Conservation (phyloP, 2,888 invertebrate genomes). For the Myathropa florea region DNA sequence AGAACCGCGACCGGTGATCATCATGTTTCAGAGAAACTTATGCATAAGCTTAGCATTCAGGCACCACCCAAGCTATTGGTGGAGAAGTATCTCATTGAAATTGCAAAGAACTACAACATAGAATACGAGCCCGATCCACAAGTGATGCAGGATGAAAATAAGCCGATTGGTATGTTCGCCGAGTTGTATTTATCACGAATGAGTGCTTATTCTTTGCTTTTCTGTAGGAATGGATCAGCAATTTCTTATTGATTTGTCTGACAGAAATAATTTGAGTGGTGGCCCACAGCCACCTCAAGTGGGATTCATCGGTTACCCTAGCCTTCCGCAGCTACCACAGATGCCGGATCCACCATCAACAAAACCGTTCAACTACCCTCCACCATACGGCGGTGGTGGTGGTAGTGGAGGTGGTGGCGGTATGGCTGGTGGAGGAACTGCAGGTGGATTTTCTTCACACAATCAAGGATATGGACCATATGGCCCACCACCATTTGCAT, state of each 20-base stretch:
- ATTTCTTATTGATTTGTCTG: slow-evolving; percentile 85
- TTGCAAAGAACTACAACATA: slow-evolving; percentile 96
- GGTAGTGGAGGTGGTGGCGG: slow-evolving; percentile 81
- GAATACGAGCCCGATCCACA: slow-evolving; percentile 97
- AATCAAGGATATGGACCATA: slow-evolving; percentile 66
- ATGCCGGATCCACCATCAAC: slow-evolving; percentile 82
- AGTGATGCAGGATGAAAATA: slow-evolving; percentile 88
- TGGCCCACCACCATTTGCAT: slow-evolving; percentile 79
- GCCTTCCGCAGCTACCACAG: slow-evolving; percentile 85
- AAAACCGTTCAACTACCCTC: slow-evolving; percentile 86
- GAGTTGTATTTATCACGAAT: neutral
- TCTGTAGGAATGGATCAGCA: slow-evolving; percentile 84
- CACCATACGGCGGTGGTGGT: slow-evolving; percentile 79
- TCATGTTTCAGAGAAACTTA: slow-evolving; percentile 93
- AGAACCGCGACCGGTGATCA: slow-evolving; percentile 93
- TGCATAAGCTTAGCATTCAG: slow-evolving; percentile 95
- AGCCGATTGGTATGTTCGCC: slow-evolving; percentile 77
- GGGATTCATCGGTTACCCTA: slow-evolving; percentile 92
- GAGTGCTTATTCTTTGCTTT: neutral
- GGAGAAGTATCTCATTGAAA: slow-evolving; percentile 96
- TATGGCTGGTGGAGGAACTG: slow-evolving; percentile 73
- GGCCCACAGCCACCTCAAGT: slow-evolving; percentile 85
- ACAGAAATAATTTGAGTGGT: slow-evolving; percentile 83
- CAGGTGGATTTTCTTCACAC: slow-evolving; percentile 43
- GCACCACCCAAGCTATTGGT: slow-evolving; percentile 97